Percentiles rank a stretch among this genome's conserved stretches.
phyloP scores from a whole-genome alignment of 2,888 invertebrate genomes.

The Hirtodrosophila alboralis region DNA sequence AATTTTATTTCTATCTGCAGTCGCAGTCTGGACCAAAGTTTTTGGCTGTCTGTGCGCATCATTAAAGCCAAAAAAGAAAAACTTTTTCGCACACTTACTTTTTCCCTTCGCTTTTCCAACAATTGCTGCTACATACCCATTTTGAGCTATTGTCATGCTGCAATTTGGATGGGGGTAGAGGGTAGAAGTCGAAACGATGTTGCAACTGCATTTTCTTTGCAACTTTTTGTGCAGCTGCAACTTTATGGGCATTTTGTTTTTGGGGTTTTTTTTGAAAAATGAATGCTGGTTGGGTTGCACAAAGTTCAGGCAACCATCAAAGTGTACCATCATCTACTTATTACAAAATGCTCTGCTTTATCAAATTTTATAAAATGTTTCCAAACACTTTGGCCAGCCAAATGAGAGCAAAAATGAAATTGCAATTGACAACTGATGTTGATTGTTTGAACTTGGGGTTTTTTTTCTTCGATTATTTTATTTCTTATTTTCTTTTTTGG shows the following conservation, averaged over 20 bases:
- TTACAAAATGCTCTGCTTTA: constrained; percentile 43
- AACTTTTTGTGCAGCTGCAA: constrained; percentile 59
- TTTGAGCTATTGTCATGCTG: constrained; percentile 67
- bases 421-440: constrained; percentile 17
- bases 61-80: constrained; percentile 68
- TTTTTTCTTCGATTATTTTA: not conserved
- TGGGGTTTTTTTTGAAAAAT: constrained; percentile 14
- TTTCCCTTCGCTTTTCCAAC: constrained; percentile 42
- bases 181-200: constrained; percentile 4
- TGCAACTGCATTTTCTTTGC: constrained; percentile 51
- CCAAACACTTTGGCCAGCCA: constrained; percentile 18
- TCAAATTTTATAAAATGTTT: constrained; percentile 46
- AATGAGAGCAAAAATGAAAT: constrained; percentile 20
- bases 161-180: not conserved
- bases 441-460: constrained; percentile 1
- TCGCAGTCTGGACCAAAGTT: constrained; percentile 38
- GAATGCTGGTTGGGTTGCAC: constrained; percentile 19
- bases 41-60: constrained; percentile 67
- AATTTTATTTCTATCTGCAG: constrained; percentile 40
- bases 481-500: too few relatives aligned
- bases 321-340: too few relatives aligned
- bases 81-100: constrained; percentile 61
- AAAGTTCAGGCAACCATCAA: constrained; percentile 32
- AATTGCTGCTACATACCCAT: constrained; percentile 50
- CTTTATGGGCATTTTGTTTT: constrained; percentile 42